Percentiles rank a stretch among this genome's conserved stretches.
phyloP scores from a whole-genome alignment of 2,113 vertebrate genomes.

The Callithrix jacchus region DNA sequence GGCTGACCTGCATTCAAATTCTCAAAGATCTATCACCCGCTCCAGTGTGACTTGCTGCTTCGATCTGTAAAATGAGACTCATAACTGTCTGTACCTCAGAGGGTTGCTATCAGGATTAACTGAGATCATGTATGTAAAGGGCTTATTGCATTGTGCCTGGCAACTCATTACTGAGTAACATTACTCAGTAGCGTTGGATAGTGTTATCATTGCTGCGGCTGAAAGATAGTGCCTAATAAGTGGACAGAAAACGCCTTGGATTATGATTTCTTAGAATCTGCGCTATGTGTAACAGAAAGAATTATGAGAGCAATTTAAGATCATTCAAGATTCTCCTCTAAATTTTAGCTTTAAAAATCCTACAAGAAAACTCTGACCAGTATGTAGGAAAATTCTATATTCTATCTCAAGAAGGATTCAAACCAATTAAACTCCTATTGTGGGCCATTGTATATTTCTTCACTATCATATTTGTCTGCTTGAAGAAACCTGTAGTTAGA shows the following conservation, averaged over 20 bases:
- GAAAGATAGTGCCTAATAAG: neutral
- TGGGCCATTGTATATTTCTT: neutral
- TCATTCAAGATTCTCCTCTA: constrained; percentile 42
- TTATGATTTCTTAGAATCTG: constrained; percentile 12
- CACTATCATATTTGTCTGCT: neutral
- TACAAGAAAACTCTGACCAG: constrained; percentile 10
- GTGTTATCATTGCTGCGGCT: neutral
- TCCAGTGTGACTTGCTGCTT: neutral
- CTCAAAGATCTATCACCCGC: too few relatives aligned
- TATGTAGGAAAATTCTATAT: constrained; percentile 26
- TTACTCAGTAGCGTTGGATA: neutral
- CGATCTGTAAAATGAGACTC: neutral
- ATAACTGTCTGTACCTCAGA: neutral
- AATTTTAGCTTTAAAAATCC: constrained; percentile 41
- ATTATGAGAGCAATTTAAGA: constrained; percentile 42
- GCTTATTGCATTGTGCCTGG: neutral
- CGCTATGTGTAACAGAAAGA: constrained; percentile 30
- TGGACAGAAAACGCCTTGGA: neutral
- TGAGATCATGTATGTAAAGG: neutral
- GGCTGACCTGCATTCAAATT: neutral
- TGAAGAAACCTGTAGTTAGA: neutral
- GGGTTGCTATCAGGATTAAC: neutral
- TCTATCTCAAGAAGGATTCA: constrained; percentile 41
- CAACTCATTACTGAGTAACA: neutral
- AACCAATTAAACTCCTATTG: neutral